Conservation (phyloP, 1,140 invertebrate species). For the Geopemphigus sp. region DNA sequence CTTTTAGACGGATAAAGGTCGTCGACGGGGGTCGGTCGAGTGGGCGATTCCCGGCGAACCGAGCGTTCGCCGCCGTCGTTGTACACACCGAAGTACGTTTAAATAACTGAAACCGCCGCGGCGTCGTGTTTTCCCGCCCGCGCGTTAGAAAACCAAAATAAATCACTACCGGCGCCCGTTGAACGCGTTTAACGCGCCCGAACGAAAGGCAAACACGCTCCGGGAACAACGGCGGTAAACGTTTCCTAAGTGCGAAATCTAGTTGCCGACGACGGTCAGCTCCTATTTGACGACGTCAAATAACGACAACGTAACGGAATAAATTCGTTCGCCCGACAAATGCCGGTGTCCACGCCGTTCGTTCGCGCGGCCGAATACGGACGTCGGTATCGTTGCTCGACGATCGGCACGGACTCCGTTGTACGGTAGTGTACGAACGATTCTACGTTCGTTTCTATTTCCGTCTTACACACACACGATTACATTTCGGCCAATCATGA, state of each 20-base stretch:
- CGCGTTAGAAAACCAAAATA: constrained; percentile 12
- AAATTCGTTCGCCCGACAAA: no score
- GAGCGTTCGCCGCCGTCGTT: no score
- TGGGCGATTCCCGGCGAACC: constrained; percentile 22
- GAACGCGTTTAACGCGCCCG: neutral
- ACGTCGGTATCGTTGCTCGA: no score
- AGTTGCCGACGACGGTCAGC: neutral
- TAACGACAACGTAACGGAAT: no score
- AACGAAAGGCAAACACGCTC: neutral
- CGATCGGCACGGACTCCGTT: no score
- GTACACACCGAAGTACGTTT: constrained; percentile 5
- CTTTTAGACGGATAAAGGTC: constrained; percentile 33
- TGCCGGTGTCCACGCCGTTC: no score
- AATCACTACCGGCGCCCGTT: constrained; percentile 15
- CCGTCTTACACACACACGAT: no score
- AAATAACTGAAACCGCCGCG: constrained; percentile 27
- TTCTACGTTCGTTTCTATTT: no score
- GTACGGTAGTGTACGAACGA: no score
- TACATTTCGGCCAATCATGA: no score
- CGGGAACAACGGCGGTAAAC: neutral
- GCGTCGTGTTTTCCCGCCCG: neutral
- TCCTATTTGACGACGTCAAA: no score
- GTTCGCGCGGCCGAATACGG: no score
- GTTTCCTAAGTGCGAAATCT: constrained; percentile 13
- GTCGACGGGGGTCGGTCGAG: constrained; percentile 27